Base-by-base conservation (phyloP, 2,113 vertebrate species). In the Sprattus sprattus region DNA sequence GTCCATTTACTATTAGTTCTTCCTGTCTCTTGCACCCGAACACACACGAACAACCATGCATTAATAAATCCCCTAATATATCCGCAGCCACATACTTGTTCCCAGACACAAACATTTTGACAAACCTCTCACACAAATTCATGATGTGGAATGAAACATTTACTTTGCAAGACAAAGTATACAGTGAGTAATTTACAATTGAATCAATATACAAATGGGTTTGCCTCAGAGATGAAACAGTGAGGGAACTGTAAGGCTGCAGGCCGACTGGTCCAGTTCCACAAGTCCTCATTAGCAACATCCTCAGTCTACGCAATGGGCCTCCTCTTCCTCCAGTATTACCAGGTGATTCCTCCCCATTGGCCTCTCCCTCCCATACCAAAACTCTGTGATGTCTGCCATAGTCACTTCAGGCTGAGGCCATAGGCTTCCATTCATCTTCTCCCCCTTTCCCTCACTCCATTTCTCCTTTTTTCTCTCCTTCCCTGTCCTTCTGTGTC, bases 381-480 rank as follows among this genome's bases (percentile, higher is more conserved):
- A 78, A 13, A 78, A 78, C 71, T 78, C 71, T 39, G 71, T 78
- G 28, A 78, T 78, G 13, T 78, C 71, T 0, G 71, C 28, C 28
- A 78, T 32, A 78, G 71, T 78, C 71, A 78, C 71, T 32, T 39
- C 39, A 32, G 71, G 15, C n/a, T 54, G 32, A 49, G 4, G 11
- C 82, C 52, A n/a, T 28, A 78, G 0, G 9, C 39, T 75, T 44
- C 78, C 82, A 44, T 32, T 22, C 45, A 22, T 32, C 46, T 44
- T 50, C 5, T 83, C 85, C 52, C 54, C 32, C 10, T 78, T 85
- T 45, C 82, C 82, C 32, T 10, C 52, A 46, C 83, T n/a, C 82
- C 80, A 28, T 28, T 28, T 49, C 78, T 15, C 46, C 84, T 64
- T 71, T 67, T 6, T 0, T 52, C n/a, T 84, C 52, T 44, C 81